Base-by-base conservation (phyloP, 2,797 vertebrate genomes). In the Calcarius lapponicus region DNA sequence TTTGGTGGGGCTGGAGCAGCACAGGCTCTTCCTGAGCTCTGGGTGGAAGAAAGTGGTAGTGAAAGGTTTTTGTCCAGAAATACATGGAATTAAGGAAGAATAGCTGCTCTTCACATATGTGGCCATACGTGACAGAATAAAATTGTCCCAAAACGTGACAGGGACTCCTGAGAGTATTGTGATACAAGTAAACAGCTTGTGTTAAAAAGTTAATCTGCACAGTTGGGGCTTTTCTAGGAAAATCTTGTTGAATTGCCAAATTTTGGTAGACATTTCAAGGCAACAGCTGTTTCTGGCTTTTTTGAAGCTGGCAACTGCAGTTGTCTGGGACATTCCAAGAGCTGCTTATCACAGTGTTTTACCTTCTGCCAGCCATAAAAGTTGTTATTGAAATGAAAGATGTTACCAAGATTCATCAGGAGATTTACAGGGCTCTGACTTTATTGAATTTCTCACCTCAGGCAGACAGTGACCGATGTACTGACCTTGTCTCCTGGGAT, bases 361-460 rank as follows among this genome's bases (percentile, higher is more conserved):
- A 73, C 50, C 25, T 84, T 69, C 72, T 92, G 67, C 71, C 75
- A 71, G 69, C 38, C 28, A 6, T 84, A 72, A 26, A 74, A 93
- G 67, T 73, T 90, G 60, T 80, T 95, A 87, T 1, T 74, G 78
- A 84, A 95, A 92, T 93, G 81, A 91, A 95, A 86, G 47, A 73
- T 91, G 48, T 79, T 96, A 48, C 50, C 70, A 54, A 71, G 90
- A 92, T 92, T 66, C 50, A 87, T 93, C 60, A 75, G 69, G 70
- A 86, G 65, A 76, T 88, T 87, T 79, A 28, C 80, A 71, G 3
- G 72, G 34, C 82, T 92, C 78, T 83, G 57, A 13, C 85, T 91
- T 86, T 74, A 91, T 92, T 95, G 92, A 72, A 90, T 95, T 92
- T 88, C 92, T 90, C 79, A 79, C 85, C 62, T 87, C 58, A 90